phyloP scores from a whole-genome alignment of 1,140 invertebrate species.

The Cotesia chilonis region DNA sequence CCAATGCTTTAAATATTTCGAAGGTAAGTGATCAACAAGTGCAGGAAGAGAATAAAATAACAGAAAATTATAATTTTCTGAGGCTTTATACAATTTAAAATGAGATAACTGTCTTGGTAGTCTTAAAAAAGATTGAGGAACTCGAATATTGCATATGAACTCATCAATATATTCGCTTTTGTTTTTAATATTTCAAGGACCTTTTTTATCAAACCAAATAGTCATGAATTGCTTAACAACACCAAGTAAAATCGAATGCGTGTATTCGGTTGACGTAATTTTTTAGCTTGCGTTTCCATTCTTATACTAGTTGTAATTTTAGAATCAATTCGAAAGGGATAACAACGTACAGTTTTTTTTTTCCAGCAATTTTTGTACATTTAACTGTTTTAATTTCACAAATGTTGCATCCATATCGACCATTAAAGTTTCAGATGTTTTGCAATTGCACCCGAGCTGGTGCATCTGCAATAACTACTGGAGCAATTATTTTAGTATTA shows the following conservation, averaged over 20 bases:
- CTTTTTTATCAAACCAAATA: conserved; percentile 31
- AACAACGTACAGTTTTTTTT: conserved; percentile 2
- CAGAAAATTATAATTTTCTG: no score
- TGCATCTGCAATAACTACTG: conserved; percentile 42
- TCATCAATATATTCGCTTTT: no score
- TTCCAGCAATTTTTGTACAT: conserved; percentile 24
- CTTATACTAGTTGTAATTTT: conserved; percentile 17
- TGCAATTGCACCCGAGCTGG: conserved; percentile 38
- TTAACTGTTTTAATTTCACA: conserved; percentile 41
- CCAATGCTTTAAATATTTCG: no score
- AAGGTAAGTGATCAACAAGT: no score
- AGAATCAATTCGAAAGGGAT: conserved; percentile 3
- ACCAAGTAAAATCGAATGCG: conserved; percentile 31
- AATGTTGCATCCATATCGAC: conserved; percentile 39
- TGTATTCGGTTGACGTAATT: conserved; percentile 37
- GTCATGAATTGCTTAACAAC: conserved; percentile 31
- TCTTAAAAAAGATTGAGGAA: no score
- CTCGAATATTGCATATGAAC: no score
- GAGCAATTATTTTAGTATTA: conserved; percentile 39
- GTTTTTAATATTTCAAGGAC: neutral
- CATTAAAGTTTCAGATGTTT: conserved; percentile 40
- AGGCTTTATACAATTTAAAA: conserved; percentile 15
- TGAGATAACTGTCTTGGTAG: neutral
- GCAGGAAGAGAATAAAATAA: no score
- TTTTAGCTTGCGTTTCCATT: conserved; percentile 32